A percentile compares a stretch with the other conserved stretches of the same genome.
phyloP scores from a whole-genome alignment of 2,888 invertebrate genomes.

The Cacoxenus indagator region DNA sequence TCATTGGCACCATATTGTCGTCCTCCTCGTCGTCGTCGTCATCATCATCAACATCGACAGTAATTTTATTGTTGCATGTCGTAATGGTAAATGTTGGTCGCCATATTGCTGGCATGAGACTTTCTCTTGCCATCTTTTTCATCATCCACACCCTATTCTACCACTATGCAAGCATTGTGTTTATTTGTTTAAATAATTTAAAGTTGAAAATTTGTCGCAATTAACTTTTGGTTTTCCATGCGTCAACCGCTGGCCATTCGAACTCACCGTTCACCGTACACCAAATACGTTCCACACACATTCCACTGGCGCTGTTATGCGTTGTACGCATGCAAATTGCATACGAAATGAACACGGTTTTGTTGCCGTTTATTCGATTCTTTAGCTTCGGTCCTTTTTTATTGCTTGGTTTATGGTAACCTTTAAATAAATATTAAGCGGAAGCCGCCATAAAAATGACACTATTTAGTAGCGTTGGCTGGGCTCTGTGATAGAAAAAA shows the following conservation, averaged over 20 bases:
- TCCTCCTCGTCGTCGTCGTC: no score
- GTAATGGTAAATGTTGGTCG: background rate
- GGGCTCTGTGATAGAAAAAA: background rate
- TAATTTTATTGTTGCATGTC: slow-evolving; percentile 1
- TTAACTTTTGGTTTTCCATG: slow-evolving; percentile 33
- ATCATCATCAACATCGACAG: no score
- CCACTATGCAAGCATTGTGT: background rate
- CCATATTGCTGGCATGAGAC: slow-evolving; percentile 2
- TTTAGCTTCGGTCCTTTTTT: no score
- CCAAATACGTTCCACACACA: slow-evolving; percentile 37
- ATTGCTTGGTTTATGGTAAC: background rate
- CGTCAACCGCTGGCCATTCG: background rate
- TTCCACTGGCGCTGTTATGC: slow-evolving; percentile 10
- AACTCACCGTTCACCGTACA: background rate
- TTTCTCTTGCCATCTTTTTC: background rate
- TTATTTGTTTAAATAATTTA: slow-evolving; percentile 31
- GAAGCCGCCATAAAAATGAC: slow-evolving; percentile 24
- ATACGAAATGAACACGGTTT: background rate
- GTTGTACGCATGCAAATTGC: background rate
- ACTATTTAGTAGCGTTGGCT: slow-evolving; percentile 9
- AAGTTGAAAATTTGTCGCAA: slow-evolving; percentile 28
- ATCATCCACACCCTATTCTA: background rate
- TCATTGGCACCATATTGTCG: background rate
- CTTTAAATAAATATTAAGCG: slow-evolving; percentile 24
- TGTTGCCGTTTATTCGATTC: background rate